Conservation (phyloP, 1,140 invertebrate genomes). For the Papilio glaucus region DNA sequence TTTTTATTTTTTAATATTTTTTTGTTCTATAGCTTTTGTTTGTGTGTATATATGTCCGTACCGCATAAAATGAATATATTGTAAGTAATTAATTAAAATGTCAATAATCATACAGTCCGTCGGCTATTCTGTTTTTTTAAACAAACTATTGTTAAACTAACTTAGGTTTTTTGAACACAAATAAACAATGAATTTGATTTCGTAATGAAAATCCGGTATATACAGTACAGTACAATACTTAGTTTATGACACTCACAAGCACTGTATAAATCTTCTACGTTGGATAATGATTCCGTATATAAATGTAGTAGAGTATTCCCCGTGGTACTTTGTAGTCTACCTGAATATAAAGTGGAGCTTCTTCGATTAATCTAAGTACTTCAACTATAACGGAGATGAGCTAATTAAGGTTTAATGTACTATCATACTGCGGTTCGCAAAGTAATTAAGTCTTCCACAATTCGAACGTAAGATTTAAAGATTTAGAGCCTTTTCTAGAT, state of each 20-base stretch:
- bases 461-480: neutral
- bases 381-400: conserved; percentile 9
- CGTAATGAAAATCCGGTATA: neutral
- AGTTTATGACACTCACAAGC: too few species aligned
- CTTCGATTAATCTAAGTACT: conserved; percentile 7
- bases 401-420: neutral
- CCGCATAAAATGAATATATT: too few species aligned
- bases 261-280: neutral
- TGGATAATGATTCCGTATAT: neutral
- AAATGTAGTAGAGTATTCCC: neutral
- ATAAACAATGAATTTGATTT: too few species aligned
- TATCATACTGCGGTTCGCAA: neutral
- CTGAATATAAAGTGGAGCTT: conserved; percentile 8
- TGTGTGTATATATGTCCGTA: too few species aligned
- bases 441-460: neutral
- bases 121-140: too few species aligned
- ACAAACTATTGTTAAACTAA: too few species aligned
- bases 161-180: too few species aligned
- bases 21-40: too few species aligned
- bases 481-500: too few species aligned
- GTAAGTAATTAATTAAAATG: too few species aligned
- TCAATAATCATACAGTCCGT: too few species aligned
- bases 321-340: neutral
- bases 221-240: neutral
- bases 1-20: too few species aligned